Evolutionary conservation across 2,797 vertebrate species (phyloP).

Genomic region (Gallirallus australis): DNA sequence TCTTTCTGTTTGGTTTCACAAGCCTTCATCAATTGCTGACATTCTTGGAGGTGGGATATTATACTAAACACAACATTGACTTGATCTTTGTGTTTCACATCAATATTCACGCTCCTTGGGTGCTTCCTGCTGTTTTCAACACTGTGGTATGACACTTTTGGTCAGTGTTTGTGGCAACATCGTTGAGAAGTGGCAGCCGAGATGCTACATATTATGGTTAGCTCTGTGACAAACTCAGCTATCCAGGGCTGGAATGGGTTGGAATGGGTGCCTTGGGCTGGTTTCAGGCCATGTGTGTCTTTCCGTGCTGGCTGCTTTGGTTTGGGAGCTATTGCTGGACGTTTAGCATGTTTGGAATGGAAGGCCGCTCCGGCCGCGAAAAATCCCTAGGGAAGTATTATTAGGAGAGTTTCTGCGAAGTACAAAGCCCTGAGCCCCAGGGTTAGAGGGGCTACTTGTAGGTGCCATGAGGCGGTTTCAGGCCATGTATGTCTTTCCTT

Average conservation of each 20-base stretch:
- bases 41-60: not conserved
- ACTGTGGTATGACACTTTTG: not conserved
- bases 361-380: too few species aligned
- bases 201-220: not conserved
- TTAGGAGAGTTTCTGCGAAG: too few species aligned
- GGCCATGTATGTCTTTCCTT: too few species aligned
- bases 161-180: not conserved
- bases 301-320: too few species aligned
- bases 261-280: too few species aligned
- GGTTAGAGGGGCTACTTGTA: too few species aligned
- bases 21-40: not conserved
- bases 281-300: too few species aligned
- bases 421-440: too few species aligned
- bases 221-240: not conserved
- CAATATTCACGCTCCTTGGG: not conserved
- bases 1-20: not conserved
- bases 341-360: too few species aligned
- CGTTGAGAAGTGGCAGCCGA: not conserved
- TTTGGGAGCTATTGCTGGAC: too few species aligned
- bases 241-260: not conserved
- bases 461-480: too few species aligned
- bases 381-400: too few species aligned
- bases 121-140: not conserved
- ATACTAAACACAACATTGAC: not conserved
- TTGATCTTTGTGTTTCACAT: not conserved